Conservation (phyloP, 23 tunicate species). For the Pegea sp. region DNA sequence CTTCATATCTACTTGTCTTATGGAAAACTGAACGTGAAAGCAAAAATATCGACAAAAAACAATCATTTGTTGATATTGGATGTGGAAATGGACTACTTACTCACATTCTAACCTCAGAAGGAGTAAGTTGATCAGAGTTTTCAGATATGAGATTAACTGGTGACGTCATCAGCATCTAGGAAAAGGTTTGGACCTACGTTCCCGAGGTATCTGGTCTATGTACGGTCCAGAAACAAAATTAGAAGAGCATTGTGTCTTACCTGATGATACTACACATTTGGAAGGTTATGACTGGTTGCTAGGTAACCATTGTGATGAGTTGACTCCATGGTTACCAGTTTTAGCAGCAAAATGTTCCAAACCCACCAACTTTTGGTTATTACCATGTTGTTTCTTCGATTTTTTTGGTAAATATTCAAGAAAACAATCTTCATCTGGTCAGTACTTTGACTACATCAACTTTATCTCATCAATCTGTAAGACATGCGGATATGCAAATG, state of each 20-base stretch:
- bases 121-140: conserved; percentile 27
- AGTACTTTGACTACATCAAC: conserved; percentile 49
- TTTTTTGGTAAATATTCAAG: conserved; percentile 61
- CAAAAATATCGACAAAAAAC: conserved; percentile 3
- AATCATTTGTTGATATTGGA: conserved; percentile 70
- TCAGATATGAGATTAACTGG: too few relatives aligned
- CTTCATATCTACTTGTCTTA: conserved; percentile 57
- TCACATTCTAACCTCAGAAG: conserved; percentile 68
- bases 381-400: conserved; percentile 16
- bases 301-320: conserved; percentile 95
- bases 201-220: conserved; percentile 47
- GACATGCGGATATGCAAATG: conserved; percentile 35
- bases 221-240: conserved; percentile 8
- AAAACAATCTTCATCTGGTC: conserved; percentile 28
- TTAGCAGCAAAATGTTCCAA: conserved; percentile 40
- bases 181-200: conserved; percentile 47
- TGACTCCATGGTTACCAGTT: conserved; percentile 97
- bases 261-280: conserved; percentile 17
- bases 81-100: conserved; percentile 94
- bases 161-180: conserved; percentile 42
- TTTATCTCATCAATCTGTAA: conserved; percentile 31
- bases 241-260: conserved; percentile 38
- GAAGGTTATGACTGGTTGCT: conserved; percentile 72
- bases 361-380: background rate
- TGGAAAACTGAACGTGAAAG: conserved; percentile 41